Conservation (phyloP, 2,797 vertebrate genomes). For the Alfaro cultratus region DNA sequence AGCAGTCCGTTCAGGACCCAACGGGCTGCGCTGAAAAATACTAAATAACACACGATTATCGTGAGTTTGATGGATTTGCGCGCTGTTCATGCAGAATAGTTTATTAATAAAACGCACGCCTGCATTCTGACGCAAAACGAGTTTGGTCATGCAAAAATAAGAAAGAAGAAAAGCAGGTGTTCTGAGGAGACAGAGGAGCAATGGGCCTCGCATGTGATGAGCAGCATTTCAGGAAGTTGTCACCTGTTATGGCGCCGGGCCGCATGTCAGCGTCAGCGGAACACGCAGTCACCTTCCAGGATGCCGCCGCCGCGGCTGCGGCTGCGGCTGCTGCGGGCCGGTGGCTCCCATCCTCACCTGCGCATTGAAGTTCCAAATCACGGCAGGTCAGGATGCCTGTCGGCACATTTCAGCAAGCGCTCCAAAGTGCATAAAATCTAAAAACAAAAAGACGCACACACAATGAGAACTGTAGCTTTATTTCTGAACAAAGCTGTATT, state of each 20-base stretch:
- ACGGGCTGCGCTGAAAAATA: constrained; percentile 29
- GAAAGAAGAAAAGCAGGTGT: neutral
- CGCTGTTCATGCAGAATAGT: neutral
- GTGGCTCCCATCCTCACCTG: constrained; percentile 22
- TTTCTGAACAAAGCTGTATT: neutral
- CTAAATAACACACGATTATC: constrained; percentile 27
- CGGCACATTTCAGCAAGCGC: neutral
- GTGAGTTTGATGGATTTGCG: constrained; percentile 50
- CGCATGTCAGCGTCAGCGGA: constrained; percentile 54
- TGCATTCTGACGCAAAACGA: neutral
- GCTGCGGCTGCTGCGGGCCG: constrained; percentile 37
- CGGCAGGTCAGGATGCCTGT: neutral
- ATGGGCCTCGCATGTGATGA: constrained; percentile 2
- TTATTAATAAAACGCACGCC: neutral
- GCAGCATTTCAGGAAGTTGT: constrained; percentile 70
- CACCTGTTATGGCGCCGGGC: constrained; percentile 72
- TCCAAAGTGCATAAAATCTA: neutral
- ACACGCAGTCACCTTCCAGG: constrained; percentile 40
- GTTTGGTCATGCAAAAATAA: neutral
- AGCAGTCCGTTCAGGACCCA: constrained; percentile 56
- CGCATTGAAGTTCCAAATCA: neutral
- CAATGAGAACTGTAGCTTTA: neutral
- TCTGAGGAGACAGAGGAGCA: neutral
- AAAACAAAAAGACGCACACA: neutral
- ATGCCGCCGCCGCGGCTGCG: constrained; percentile 39